Evolutionary conservation across 64 coral and sea anemone genomes (phyloP), one percentile per base, ranked within the genome.

Genomic region (Trachythela sp.): DNA sequence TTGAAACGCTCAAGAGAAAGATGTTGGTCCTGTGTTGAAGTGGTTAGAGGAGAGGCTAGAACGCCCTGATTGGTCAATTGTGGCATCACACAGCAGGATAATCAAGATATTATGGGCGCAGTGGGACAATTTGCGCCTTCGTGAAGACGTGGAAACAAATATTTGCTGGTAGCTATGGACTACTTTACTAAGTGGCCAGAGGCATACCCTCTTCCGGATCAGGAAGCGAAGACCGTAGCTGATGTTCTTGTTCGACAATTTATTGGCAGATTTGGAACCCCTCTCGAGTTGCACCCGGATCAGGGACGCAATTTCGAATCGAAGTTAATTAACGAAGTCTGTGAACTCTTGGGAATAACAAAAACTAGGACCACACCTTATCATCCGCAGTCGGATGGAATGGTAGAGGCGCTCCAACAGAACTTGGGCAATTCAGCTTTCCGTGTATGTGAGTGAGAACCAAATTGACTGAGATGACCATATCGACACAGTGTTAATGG

Each of bases 391-490:
- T 77, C 71, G 4, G 71, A 77, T 77, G 71, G 71, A 13, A 77
- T 77, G 71, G 71, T 77, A 2, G 71, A 77, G n/a, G 31, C 71
- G 71, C 17, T 35, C 13, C 7, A 77, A 77, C 71, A 29, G 36
- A 39, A 77, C 71, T 10, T 36, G 6, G 7, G 32, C 29, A 27
- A 59, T 2, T 89, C 60, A 29, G 36, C 85, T 92, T 1, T 70
- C 88, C 22, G 88, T 87, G 34, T 92, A 89, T 72, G 89, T 90
- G 39, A 0, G 54, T 13, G 87, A 83, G 38, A 60, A 95, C 40
- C 90, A 95, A 56, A 13, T 4, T n/a, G 90, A 91, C 51, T 91
- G 93, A 90, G 87, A 94, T 58, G 27, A 39, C 15, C 90, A 94
- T 67, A 27, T 94, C 0, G 43, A 90, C 0, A 32, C 75, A 4